Evolutionary conservation across 2,797 vertebrate genomes (phyloP).

Genomic region (Pseudochromis fuscus): DNA sequence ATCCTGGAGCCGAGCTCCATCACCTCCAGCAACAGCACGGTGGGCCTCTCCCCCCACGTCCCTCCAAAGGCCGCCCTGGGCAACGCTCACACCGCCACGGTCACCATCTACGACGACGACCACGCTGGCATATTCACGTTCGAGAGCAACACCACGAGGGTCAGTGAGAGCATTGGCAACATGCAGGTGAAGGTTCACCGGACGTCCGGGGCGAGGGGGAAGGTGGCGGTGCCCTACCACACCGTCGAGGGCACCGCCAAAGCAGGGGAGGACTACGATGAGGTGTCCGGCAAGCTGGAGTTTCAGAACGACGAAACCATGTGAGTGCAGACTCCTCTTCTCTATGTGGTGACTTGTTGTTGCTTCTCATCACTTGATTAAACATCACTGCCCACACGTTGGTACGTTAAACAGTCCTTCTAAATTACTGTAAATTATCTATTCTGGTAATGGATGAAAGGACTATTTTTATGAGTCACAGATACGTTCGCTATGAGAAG

Average conservation of each 20-base stretch:
- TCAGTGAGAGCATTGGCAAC: conserved; percentile 86
- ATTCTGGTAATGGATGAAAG: conserved; percentile 61
- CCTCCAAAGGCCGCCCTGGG: conserved; percentile 86
- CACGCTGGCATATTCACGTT: conserved; percentile 91
- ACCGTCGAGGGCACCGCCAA: conserved; percentile 88
- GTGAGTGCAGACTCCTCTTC: conserved; percentile 78
- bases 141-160: conserved; percentile 82
- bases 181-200: conserved; percentile 86
- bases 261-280: conserved; percentile 89
- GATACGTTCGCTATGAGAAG: conserved; percentile 62
- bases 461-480: conserved; percentile 68
- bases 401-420: conserved; percentile 54
- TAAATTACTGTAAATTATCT: conserved; percentile 63
- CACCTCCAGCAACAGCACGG: conserved; percentile 81
- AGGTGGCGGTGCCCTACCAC: conserved; percentile 87
- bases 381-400: conserved; percentile 59
- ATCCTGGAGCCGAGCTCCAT: conserved; percentile 82
- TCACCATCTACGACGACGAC: conserved; percentile 92
- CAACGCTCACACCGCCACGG: conserved; percentile 82
- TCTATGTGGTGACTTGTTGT: conserved; percentile 23
- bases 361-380: conserved; percentile 57
- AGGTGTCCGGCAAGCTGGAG: conserved; percentile 89
- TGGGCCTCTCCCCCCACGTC: conserved; percentile 72
- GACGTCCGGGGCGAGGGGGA: conserved; percentile 87
- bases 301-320: conserved; percentile 92